Evolutionary conservation across 2,797 vertebrate species (phyloP).

Genomic region (Nyctibius grandis): DNA sequence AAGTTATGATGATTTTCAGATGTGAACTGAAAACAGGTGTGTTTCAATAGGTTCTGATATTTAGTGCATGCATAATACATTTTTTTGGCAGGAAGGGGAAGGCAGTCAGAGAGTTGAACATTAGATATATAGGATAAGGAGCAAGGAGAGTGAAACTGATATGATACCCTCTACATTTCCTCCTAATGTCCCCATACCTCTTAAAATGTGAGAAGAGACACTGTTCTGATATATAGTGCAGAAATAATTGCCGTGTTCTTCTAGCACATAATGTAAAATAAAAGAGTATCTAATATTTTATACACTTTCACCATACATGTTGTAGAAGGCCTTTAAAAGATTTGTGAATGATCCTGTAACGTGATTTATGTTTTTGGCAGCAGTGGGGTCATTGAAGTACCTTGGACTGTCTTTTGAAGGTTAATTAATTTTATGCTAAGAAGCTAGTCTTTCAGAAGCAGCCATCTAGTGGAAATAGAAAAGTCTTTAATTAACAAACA

Average conservation of each 20-base stretch:
- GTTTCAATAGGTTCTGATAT: neutral
- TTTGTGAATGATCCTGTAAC: neutral
- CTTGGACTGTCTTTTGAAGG: conserved; percentile 2
- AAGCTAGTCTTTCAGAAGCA: conserved; percentile 16
- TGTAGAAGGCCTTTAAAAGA: neutral
- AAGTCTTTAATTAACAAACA: conserved; percentile 54
- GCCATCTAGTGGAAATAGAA: conserved; percentile 27
- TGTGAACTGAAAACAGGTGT: neutral
- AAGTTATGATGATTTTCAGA: neutral
- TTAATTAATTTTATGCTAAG: conserved; percentile 64
- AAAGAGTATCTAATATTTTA: conserved; percentile 6
- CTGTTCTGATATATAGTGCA: neutral
- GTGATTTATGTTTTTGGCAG: neutral
- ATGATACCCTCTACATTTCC: neutral
- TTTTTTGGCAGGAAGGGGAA: neutral
- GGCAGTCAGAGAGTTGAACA: neutral
- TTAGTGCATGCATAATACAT: neutral
- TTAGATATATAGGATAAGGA: neutral
- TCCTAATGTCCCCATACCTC: neutral
- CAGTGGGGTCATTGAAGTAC: neutral
- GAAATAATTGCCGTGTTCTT: neutral
- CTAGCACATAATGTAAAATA: neutral
- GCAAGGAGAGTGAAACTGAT: neutral
- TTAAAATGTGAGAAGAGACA: neutral
- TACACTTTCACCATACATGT: neutral